Evolutionary conservation across 2,888 invertebrate species (phyloP).

Genomic region (Caenorhabditis doughertyi): DNA sequence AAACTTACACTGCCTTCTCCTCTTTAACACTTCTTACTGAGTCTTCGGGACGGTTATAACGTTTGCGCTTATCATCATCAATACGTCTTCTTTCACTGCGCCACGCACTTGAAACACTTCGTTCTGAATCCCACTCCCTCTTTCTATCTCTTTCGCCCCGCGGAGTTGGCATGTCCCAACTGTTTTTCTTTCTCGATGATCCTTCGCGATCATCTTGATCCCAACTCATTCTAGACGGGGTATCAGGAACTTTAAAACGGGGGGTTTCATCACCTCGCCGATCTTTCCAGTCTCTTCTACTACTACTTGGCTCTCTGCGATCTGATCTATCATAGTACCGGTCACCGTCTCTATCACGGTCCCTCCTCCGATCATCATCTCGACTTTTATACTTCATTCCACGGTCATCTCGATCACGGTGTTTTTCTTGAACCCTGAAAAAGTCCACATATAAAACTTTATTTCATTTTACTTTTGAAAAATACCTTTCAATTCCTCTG

Average conservation of each 20-base stretch:
- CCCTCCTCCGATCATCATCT: slow-evolving; percentile 53
- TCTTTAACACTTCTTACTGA: slow-evolving; percentile 67
- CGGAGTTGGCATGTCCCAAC: slow-evolving; percentile 96
- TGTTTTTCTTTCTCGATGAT: slow-evolving; percentile 77
- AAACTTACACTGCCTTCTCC: slow-evolving; percentile 60
- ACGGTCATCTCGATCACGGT: slow-evolving; percentile 63
- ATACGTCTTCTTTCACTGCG: slow-evolving; percentile 73
- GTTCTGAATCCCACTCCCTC: slow-evolving; percentile 57
- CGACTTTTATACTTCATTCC: slow-evolving; percentile 60
- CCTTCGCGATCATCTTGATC: slow-evolving; percentile 75
- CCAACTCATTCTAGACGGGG: slow-evolving; percentile 79
- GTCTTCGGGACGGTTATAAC: slow-evolving; percentile 60
- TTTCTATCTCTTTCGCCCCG: slow-evolving; percentile 56
- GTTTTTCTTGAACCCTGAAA: slow-evolving; percentile 63
- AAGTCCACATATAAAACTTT: background rate
- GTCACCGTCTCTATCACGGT: slow-evolving; percentile 41
- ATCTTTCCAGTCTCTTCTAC: slow-evolving; percentile 40
- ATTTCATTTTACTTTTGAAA: background rate
- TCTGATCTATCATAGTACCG: slow-evolving; percentile 38
- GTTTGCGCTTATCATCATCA: slow-evolving; percentile 60
- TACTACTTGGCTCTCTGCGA: slow-evolving; percentile 14
- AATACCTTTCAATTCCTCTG: slow-evolving; percentile 71
- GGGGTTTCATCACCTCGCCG: slow-evolving; percentile 68
- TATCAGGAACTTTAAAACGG: slow-evolving; percentile 76
- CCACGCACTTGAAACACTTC: slow-evolving; percentile 73